Conservation (phyloP, 1,140 invertebrate genomes). For the Drosophila neocordata region DNA sequence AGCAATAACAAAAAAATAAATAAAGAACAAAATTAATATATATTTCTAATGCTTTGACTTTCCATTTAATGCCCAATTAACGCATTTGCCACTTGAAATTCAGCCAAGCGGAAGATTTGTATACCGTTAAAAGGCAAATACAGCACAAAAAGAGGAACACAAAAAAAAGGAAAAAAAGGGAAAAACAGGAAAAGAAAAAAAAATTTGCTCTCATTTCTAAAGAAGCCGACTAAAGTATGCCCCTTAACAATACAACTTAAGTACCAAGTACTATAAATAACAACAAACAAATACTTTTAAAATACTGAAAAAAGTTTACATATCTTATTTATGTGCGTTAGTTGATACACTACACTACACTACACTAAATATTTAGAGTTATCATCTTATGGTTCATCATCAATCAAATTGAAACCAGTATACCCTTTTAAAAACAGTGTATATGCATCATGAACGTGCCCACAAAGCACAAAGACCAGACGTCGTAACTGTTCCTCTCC, state of each 20-base stretch:
- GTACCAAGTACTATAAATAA: too few relatives aligned
- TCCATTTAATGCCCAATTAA: constrained; percentile 78
- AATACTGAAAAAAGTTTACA: too few relatives aligned
- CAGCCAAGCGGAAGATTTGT: constrained; percentile 65
- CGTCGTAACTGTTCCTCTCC: constrained; percentile 20
- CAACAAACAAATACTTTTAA: too few relatives aligned
- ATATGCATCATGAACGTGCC: constrained; percentile 58
- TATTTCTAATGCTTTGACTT: constrained; percentile 13
- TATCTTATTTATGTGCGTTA: too few relatives aligned
- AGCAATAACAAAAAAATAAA: constrained; percentile 12
- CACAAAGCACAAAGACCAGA: constrained; percentile 68
- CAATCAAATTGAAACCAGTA: background rate
- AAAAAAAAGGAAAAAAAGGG: constrained; percentile 12
- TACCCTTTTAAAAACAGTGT: background rate
- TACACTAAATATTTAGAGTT: too few relatives aligned
- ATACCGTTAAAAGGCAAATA: constrained; percentile 51
- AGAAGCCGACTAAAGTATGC: background rate
- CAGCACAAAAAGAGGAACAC: constrained; percentile 25
- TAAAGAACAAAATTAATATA: constrained; percentile 4
- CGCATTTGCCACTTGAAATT: constrained; percentile 71
- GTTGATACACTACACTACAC: too few relatives aligned
- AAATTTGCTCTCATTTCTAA: background rate
- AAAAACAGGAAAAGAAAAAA: background rate
- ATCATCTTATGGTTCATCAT: too few relatives aligned
- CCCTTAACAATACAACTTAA: too few relatives aligned